Base-by-base conservation (phyloP, 2,113 vertebrate species). In the Porphyrio hochstetteri region DNA sequence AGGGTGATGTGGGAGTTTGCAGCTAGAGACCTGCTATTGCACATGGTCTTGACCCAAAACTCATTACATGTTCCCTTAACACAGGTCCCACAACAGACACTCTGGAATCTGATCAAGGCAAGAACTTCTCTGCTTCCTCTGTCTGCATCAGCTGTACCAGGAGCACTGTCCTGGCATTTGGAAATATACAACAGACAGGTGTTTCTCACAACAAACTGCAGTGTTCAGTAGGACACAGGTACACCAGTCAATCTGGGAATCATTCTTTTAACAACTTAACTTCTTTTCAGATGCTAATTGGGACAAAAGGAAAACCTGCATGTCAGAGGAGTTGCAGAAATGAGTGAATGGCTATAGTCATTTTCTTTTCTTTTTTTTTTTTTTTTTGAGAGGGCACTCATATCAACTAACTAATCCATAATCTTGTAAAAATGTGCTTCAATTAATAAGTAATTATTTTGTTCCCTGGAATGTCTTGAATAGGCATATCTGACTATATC, bases 1-100 rank as follows among this genome's bases (percentile, higher is more conserved):
- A 13, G 23, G 24, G 33, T 44, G 6, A 52, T 61, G 24, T 0
- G 0, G 2, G 5, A 61, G 5, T 24, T 11, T 31, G 7, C 35
- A 21, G 4, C 35, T n/a, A 48, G 23, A 55, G 11, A 50, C 3
- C 10, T 24, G 17, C 4, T 10, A 67, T 63, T 72, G 17, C 6
- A 60, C 11, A 9, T 42, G 3, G 7, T 40, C 52, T 67, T 81
- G 28, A 61, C 38, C 33, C 55, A 10, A 31, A 65, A 76, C 4
- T 44, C 33, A 8, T 38, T 25, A 16, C 2, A 14, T 48, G 0
- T 44, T 33, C 19, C 31, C 6, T 69, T 42, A 65, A 44, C 6
- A 3, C 11, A 21, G 5, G 11, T 50, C 9, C 9, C 7, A 81
- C 28, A 82, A 50, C 25, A 94, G 5, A 1, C 4, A 4, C 11